A percentile compares a stretch with the other conserved stretches of the same genome.
phyloP scores from a whole-genome alignment of 1,140 invertebrate genomes.

The Vanessa tameamea region DNA sequence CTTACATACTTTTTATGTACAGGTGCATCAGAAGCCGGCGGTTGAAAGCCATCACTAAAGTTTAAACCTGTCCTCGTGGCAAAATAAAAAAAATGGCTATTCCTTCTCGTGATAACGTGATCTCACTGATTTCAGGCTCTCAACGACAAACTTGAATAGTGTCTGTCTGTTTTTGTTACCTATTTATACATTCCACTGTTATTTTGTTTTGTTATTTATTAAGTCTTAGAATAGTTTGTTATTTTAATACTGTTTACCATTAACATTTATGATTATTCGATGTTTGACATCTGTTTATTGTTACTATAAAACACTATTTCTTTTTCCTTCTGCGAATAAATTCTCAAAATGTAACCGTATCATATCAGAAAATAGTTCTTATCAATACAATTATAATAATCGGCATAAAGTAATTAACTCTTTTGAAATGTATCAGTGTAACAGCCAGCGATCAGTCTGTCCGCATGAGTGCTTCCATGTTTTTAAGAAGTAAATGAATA shows the following conservation, averaged over 20 bases:
- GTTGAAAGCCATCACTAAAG: constrained; percentile 70
- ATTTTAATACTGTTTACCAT: constrained; percentile 31
- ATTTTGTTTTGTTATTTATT: constrained; percentile 41
- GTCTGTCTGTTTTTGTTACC: constrained; percentile 36
- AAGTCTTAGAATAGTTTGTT: constrained; percentile 30
- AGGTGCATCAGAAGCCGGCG: constrained; percentile 69
- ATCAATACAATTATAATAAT: constrained; percentile 34
- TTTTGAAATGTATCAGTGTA: constrained; percentile 39
- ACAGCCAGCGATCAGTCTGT: constrained; percentile 73
- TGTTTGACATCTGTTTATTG: constrained; percentile 47
- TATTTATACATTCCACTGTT: constrained; percentile 36
- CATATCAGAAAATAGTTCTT: constrained; percentile 43
- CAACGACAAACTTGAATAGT: constrained; percentile 11
- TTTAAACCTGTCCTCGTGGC: constrained; percentile 45
- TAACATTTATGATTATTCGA: constrained; percentile 38
- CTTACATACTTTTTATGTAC: constrained; percentile 30
- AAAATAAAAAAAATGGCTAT: constrained; percentile 15
- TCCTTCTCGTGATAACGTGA: constrained; percentile 29
- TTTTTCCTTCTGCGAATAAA: constrained; percentile 30
- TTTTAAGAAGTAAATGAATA: constrained; percentile 70
- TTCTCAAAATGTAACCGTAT: constrained; percentile 35
- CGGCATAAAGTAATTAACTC: constrained; percentile 21
- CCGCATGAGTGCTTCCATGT: constrained; percentile 78
- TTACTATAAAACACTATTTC: constrained; percentile 28
- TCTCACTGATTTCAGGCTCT: constrained; percentile 28